phyloP scores from a whole-genome alignment of 2,113 vertebrate species.

The Anolis carolinensis region DNA sequence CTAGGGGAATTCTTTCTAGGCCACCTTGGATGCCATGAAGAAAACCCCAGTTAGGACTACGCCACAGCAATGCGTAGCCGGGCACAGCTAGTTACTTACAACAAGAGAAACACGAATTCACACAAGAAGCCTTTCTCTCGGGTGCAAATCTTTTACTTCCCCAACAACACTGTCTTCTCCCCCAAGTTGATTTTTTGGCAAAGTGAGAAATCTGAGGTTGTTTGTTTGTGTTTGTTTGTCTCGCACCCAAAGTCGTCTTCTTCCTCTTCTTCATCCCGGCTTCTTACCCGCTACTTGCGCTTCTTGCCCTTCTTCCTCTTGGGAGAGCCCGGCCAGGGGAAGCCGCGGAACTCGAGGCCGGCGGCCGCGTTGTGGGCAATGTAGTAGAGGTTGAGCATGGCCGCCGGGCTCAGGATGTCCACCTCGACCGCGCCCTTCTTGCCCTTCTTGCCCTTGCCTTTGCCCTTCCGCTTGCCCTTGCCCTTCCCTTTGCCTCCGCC shows the following conservation, averaged over 20 bases:
- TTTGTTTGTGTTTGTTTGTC: background rate
- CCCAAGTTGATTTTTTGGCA: background rate
- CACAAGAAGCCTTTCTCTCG: conserved; percentile 5
- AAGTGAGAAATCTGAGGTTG: background rate
- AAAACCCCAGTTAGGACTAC: too few species aligned
- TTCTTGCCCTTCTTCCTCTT: conserved; percentile 73
- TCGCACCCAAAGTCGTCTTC: accelerated
- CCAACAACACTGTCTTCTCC: accelerated
- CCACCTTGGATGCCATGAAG: too few species aligned
- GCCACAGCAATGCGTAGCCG: too few species aligned
- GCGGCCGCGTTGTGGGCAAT: conserved; percentile 83
- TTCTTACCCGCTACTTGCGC: conserved; percentile 18
- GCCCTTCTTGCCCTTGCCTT: conserved; percentile 52
- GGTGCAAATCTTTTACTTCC: conserved; percentile 21
- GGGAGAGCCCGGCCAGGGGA: conserved; percentile 76
- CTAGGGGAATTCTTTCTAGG: too few species aligned
- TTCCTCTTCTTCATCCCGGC: accelerated
- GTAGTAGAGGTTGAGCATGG: conserved; percentile 87
- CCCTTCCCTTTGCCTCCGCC: conserved; percentile 52
- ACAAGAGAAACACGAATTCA: too few species aligned
- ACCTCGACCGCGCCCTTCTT: conserved; percentile 65
- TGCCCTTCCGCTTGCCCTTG: conserved; percentile 70
- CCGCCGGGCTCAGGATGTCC: conserved; percentile 81
- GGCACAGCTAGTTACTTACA: too few species aligned
- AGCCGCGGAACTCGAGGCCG: conserved; percentile 82